These are phyloP conservation scores for Syncerus caffer DNA, from an alignment of 2,797 vertebrate species.

Conservation along the genomic window DNA sequence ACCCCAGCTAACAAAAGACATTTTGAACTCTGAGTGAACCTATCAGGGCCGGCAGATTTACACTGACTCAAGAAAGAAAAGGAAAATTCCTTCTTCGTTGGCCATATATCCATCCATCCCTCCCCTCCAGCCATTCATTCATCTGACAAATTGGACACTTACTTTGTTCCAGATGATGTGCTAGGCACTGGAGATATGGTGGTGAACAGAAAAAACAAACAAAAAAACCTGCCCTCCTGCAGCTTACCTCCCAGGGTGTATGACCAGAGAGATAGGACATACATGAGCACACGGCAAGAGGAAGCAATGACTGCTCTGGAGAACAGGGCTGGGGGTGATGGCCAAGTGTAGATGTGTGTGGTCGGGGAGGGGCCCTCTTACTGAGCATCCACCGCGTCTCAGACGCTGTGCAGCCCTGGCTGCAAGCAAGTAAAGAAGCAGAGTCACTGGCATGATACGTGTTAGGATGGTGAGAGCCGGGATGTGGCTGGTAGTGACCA, in stretches of 20 bases:
- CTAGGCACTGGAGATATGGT: not conserved
- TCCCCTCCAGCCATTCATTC: not conserved
- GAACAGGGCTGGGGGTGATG: not conserved
- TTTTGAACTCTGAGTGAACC: not conserved
- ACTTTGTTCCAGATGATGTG: not conserved
- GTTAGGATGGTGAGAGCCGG: not conserved
- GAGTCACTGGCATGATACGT: accelerated
- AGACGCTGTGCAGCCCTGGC: not conserved
- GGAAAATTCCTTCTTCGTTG: not conserved
- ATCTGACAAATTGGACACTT: not conserved
- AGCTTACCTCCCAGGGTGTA: accelerated
- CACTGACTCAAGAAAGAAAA: not conserved
- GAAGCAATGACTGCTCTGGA: accelerated
- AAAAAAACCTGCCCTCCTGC: not conserved
- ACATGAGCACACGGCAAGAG: accelerated
- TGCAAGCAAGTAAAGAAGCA: not conserved
- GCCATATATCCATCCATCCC: not conserved
- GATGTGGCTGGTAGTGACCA: accelerated
- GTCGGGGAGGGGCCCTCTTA: accelerated
- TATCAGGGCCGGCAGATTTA: not conserved
- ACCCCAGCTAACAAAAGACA: not conserved
- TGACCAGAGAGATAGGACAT: accelerated
- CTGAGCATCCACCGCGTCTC: accelerated
- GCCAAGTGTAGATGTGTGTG: accelerated
- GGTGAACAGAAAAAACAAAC: too few species aligned